phyloP scores from a whole-genome alignment of 2,113 vertebrate species.

The Stercorarius parasiticus region DNA sequence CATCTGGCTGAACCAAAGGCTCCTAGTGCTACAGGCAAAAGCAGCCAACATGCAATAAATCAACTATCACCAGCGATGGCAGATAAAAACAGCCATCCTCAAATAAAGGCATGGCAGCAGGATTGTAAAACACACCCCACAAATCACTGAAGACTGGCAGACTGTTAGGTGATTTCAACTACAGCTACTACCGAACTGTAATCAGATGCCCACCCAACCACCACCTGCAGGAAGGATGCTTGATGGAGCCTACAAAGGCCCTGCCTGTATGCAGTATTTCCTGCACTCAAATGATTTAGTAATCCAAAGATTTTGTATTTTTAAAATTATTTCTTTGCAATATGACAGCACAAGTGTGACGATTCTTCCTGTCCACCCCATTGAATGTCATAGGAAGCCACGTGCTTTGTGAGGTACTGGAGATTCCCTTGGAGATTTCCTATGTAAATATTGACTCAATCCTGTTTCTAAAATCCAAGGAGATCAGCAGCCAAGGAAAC shows the following conservation, averaged over 20 bases:
- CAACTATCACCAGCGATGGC: not conserved
- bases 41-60: not conserved
- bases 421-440: not conserved
- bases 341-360: not conserved
- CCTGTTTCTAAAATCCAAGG: not conserved
- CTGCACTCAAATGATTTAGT: not conserved
- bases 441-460: not conserved
- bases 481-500: not conserved
- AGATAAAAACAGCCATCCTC: not conserved
- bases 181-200: not conserved
- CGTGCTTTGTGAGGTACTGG: not conserved
- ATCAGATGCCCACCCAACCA: not conserved
- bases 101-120: not conserved
- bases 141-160: not conserved
- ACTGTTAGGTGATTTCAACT: not conserved
- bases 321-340: not conserved
- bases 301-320: not conserved
- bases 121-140: not conserved
- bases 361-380: not conserved
- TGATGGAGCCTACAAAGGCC: not conserved
- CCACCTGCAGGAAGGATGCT: not conserved
- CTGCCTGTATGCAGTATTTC: not conserved
- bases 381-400: not conserved
- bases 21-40: not conserved
- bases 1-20: not conserved